A percentile compares a stretch with the other conserved stretches of the same genome.
These are phyloP conservation scores for Rhopalosiphum maidis DNA, from an alignment of 1,140 invertebrate genomes.

Conservation along the genomic window DNA sequence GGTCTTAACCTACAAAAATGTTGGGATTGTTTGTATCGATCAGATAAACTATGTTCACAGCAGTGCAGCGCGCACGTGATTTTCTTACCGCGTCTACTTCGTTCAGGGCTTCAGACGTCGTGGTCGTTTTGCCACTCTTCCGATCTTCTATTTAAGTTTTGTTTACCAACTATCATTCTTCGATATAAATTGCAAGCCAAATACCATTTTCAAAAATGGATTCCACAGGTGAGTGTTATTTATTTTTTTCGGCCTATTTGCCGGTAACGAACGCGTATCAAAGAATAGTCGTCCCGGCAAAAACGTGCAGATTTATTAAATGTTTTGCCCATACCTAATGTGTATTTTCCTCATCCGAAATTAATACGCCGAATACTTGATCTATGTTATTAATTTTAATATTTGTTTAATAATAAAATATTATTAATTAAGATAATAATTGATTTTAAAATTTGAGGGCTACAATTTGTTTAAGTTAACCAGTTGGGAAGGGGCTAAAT, in stretches of 20 bases:
- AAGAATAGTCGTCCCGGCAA: not conserved
- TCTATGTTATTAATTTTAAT: not conserved
- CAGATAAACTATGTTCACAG: not conserved
- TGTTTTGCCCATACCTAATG: not conserved
- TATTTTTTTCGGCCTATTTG: not conserved
- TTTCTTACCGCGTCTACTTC: not conserved
- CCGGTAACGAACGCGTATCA: not conserved
- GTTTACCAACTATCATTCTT: not conserved
- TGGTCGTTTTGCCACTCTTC: not conserved
- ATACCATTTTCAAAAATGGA: not conserved
- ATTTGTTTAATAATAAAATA: not conserved
- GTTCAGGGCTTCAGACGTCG: not conserved
- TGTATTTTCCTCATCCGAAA: not conserved
- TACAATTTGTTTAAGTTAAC: not conserved
- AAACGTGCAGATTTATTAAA: not conserved
- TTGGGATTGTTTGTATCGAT: not conserved
- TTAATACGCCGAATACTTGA: not conserved
- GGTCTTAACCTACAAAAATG: not conserved
- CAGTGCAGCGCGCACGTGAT: not conserved
- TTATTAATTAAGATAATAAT: not conserved
- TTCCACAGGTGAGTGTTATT: not conserved
- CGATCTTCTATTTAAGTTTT: not conserved
- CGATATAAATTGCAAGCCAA: not conserved
- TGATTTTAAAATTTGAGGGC: not conserved
- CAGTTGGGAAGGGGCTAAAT: not conserved